These are phyloP conservation scores for Proterorhinus semilunaris DNA, from an alignment of 2,113 vertebrate genomes.

Conservation along the genomic window DNA sequence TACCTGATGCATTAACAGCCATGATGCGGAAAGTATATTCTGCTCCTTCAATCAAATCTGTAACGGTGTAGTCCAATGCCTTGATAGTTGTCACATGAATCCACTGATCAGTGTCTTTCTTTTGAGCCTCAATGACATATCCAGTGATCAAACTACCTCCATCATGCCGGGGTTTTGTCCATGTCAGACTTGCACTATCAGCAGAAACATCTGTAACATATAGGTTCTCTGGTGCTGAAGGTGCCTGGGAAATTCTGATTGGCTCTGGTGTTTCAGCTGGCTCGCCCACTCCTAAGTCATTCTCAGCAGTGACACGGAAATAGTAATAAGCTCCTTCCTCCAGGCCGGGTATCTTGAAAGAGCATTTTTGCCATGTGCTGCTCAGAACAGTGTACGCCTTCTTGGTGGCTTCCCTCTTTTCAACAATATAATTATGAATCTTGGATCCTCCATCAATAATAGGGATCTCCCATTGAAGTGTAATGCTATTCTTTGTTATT, in stretches of 20 bases:
- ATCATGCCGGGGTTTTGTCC: slow-evolving; percentile 92
- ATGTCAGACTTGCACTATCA: slow-evolving; percentile 89
- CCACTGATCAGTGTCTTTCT: slow-evolving; percentile 92
- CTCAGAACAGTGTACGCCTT: slow-evolving; percentile 91
- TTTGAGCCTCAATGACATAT: slow-evolving; percentile 96
- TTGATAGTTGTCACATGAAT: slow-evolving; percentile 88
- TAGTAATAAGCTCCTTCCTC: slow-evolving; percentile 93
- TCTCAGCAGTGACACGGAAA: slow-evolving; percentile 95
- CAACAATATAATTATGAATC: slow-evolving; percentile 93
- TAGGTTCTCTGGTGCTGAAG: slow-evolving; percentile 90
- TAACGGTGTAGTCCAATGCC: slow-evolving; percentile 85
- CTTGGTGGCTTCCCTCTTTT: slow-evolving; percentile 92
- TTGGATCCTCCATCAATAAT: slow-evolving; percentile 96
- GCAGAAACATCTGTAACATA: slow-evolving; percentile 90
- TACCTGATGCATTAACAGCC: slow-evolving; percentile 94
- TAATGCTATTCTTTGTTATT: slow-evolving; percentile 91
- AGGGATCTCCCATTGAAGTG: slow-evolving; percentile 96
- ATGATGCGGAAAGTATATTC: slow-evolving; percentile 97
- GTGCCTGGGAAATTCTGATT: slow-evolving; percentile 90
- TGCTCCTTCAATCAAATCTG: slow-evolving; percentile 88
- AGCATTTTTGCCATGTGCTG: slow-evolving; percentile 94
- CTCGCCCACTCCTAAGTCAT: slow-evolving; percentile 93
- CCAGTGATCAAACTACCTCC: slow-evolving; percentile 95
- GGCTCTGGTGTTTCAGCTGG: slow-evolving; percentile 91
- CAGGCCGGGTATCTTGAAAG: slow-evolving; percentile 86